A percentile compares a stretch with the other conserved stretches of the same genome.
phyloP scores from a whole-genome alignment of 2,888 invertebrate genomes.

The Thelaira solivaga region DNA sequence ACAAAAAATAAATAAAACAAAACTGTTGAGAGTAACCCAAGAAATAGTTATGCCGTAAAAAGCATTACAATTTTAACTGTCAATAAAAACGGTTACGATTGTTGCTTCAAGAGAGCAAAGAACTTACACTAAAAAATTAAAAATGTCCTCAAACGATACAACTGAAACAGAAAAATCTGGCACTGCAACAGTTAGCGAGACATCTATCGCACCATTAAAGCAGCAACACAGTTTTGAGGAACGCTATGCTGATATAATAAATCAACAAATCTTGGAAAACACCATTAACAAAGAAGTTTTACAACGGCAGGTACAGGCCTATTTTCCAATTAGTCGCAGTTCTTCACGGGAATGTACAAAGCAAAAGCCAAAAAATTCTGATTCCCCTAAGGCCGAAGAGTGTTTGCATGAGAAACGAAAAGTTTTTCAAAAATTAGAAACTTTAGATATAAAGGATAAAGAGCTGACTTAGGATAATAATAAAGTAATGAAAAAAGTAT shows the following conservation, averaged over 20 bases:
- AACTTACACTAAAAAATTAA: neutral
- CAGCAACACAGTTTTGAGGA: constrained; percentile 75
- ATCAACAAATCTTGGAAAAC: constrained; percentile 75
- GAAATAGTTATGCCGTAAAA: neutral
- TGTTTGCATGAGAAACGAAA: constrained; percentile 1
- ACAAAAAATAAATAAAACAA: neutral
- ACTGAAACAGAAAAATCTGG: neutral
- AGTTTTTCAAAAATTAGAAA: constrained; percentile 49
- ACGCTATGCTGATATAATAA: constrained; percentile 75
- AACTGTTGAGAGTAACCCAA: neutral
- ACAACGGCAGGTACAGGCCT: constrained; percentile 84
- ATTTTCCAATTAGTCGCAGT: constrained; percentile 79
- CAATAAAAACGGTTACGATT: constrained; percentile 37
- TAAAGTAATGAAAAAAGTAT: neutral
- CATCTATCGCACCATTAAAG: constrained; percentile 40
- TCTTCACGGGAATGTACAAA: constrained; percentile 59
- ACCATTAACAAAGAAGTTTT: constrained; percentile 76
- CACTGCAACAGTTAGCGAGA: neutral
- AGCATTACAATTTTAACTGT: constrained; percentile 41
- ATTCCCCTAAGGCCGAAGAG: neutral
- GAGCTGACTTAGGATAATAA: constrained; percentile 9
- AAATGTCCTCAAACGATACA: constrained; percentile 38
- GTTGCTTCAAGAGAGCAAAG: neutral
- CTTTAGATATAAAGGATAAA: constrained; percentile 58
- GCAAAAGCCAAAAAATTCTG: neutral